A percentile compares a stretch with the other conserved stretches of the same genome.
These are phyloP conservation scores for Protobothrops flavoviridis DNA, from an alignment of 2,113 vertebrate species.

Conservation along the genomic window DNA sequence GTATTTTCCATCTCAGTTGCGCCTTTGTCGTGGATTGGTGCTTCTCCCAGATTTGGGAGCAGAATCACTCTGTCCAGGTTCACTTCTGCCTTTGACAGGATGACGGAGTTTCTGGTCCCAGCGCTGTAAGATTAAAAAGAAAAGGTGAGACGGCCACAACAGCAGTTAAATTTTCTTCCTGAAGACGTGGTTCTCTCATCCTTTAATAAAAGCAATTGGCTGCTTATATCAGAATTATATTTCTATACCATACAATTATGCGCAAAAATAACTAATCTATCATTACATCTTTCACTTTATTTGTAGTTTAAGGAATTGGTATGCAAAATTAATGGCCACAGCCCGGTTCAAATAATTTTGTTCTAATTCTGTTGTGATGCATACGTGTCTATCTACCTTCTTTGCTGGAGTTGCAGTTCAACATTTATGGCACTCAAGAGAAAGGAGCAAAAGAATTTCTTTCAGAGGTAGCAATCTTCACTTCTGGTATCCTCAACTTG, in stretches of 20 bases:
- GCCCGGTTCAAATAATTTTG: not conserved
- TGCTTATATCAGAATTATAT: not conserved
- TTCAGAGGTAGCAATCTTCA: not conserved
- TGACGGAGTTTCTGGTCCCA: conserved; percentile 80
- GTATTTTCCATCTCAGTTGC: conserved; percentile 58
- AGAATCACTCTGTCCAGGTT: conserved; percentile 51
- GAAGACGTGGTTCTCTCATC: not conserved
- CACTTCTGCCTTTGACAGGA: conserved; percentile 67
- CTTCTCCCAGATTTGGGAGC: conserved; percentile 53
- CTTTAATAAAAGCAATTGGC: not conserved
- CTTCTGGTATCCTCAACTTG: not conserved
- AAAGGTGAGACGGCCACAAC: not conserved
- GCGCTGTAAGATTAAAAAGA: conserved; percentile 62
- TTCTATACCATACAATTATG: not conserved
- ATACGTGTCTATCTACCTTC: not conserved
- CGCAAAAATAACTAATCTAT: not conserved
- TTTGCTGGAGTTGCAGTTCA: too few species aligned
- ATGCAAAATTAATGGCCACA: not conserved
- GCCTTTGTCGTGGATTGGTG: conserved; percentile 61
- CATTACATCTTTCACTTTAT: not conserved
- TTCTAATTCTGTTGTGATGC: not conserved
- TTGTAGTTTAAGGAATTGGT: not conserved
- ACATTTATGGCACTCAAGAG: not conserved
- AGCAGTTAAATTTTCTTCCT: not conserved
- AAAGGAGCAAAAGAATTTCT: not conserved